These are phyloP conservation scores for Ganaspis sp. DNA, from an alignment of 1,140 invertebrate species.

Conservation along the genomic window DNA sequence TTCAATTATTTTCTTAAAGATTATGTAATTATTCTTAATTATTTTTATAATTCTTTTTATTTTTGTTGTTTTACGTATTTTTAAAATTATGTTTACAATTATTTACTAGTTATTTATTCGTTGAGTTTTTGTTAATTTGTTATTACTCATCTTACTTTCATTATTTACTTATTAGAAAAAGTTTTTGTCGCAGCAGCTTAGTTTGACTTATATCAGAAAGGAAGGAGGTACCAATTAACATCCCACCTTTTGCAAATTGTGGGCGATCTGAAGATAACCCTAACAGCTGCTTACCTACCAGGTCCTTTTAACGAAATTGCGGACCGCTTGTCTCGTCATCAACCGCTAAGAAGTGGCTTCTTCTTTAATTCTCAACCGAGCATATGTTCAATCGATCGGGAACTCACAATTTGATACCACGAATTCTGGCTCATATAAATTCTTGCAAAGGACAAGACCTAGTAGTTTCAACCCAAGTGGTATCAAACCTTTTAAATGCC, in stretches of 20 bases:
- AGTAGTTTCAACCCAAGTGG: slow-evolving; percentile 13
- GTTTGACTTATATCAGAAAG: background rate
- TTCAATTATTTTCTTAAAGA: too few relatives aligned
- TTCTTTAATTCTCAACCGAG: slow-evolving; percentile 51
- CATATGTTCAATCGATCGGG: slow-evolving; percentile 60
- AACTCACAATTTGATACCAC: slow-evolving; percentile 60
- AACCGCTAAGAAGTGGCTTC: slow-evolving; percentile 61
- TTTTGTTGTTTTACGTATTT: too few relatives aligned
- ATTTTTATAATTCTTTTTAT: too few relatives aligned
- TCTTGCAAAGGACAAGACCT: slow-evolving; percentile 38
- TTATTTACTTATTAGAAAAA: too few relatives aligned
- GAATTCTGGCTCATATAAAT: slow-evolving; percentile 58
- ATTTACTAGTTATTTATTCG: too few relatives aligned
- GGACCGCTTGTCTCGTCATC: slow-evolving; percentile 58
- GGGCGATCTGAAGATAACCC: slow-evolving; percentile 43
- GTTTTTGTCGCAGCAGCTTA: too few relatives aligned
- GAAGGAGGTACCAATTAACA: background rate
- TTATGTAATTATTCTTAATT: too few relatives aligned
- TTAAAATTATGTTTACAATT: too few relatives aligned
- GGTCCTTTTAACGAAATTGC: slow-evolving; percentile 62
- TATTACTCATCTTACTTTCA: too few relatives aligned
- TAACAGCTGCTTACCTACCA: slow-evolving; percentile 48
- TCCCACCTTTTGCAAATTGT: background rate
- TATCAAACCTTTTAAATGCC: too few relatives aligned
- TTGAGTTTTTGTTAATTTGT: too few relatives aligned